phyloP scores from a whole-genome alignment of 2,797 vertebrate genomes.

The Tenualosa thibaudeaui region DNA sequence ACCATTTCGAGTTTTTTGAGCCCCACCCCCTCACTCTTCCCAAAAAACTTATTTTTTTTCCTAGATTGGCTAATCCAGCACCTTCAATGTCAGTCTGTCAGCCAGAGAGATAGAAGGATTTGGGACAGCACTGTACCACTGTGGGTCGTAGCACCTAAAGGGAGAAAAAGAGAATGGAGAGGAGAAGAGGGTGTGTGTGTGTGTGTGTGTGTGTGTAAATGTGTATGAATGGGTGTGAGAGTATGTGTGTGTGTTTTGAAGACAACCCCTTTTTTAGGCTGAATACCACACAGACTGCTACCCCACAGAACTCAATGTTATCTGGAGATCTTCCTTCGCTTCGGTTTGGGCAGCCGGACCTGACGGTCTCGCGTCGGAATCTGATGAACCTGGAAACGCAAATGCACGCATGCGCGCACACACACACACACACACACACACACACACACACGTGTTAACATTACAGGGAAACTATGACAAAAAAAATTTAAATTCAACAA shows the following conservation, averaged over 20 bases:
- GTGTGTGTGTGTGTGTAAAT: not conserved
- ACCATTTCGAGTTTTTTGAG: slow-evolving; percentile 61
- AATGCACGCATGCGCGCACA: not conserved
- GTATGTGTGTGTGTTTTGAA: slow-evolving; percentile 50
- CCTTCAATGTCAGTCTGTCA: slow-evolving; percentile 71
- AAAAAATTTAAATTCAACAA: not conserved
- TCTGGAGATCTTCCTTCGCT: slow-evolving; percentile 99
- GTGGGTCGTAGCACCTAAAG: slow-evolving; percentile 80
- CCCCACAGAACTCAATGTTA: slow-evolving; percentile 89
- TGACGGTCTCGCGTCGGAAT: slow-evolving; percentile 93
- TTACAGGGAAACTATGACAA: not conserved
- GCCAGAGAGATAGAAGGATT: slow-evolving; percentile 62
- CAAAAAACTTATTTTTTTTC: not conserved
- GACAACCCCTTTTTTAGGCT: slow-evolving; percentile 64
- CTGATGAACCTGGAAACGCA: slow-evolving; percentile 77
- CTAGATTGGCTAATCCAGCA: slow-evolving; percentile 82
- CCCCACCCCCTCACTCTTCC: slow-evolving; percentile 58
- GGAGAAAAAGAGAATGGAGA: not conserved
- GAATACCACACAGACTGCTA: slow-evolving; percentile 70
- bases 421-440: not conserved
- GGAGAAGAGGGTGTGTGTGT: not conserved
- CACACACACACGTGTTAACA: not conserved
- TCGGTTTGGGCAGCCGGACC: slow-evolving; percentile 95
- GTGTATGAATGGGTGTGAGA: not conserved
- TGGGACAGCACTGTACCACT: slow-evolving; percentile 75